Conservation (phyloP, 2,888 invertebrate genomes). For the Tridacna crocea region DNA sequence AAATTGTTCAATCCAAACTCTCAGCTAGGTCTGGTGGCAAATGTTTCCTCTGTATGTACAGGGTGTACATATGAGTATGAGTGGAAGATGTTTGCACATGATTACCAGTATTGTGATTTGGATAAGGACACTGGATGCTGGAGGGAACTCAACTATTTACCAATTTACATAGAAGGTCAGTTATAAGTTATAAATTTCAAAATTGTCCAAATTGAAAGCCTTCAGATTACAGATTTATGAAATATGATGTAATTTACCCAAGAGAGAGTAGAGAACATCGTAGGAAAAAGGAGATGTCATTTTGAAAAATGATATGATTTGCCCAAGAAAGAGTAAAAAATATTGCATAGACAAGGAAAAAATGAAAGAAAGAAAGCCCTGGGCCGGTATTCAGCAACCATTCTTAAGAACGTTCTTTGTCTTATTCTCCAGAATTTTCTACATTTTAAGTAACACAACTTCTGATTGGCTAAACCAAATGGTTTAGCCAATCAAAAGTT, state of each 20-base stretch:
- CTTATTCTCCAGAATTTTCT: no score
- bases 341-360: no score
- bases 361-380: no score
- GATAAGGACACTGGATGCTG: slow-evolving; percentile 57
- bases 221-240: background rate
- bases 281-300: background rate
- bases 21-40: slow-evolving; percentile 52
- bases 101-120: slow-evolving; percentile 63
- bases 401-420: no score
- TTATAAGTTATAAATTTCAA: background rate
- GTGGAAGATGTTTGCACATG: slow-evolving; percentile 68
- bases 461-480: no score
- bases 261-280: background rate
- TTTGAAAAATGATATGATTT: no score
- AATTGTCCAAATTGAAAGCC: background rate
- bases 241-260: background rate
- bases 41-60: slow-evolving; percentile 42
- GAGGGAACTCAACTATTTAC: slow-evolving; percentile 42
- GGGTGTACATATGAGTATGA: slow-evolving; percentile 49
- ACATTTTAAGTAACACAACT: no score
- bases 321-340: no score
- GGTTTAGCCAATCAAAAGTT: no score
- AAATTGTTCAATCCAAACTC: slow-evolving; percentile 49
- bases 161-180: slow-evolving; percentile 25
- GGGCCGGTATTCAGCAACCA: no score